These are phyloP conservation scores for Lasioglossum marginatum DNA, from an alignment of 2,888 invertebrate species.

Conservation along the genomic window DNA sequence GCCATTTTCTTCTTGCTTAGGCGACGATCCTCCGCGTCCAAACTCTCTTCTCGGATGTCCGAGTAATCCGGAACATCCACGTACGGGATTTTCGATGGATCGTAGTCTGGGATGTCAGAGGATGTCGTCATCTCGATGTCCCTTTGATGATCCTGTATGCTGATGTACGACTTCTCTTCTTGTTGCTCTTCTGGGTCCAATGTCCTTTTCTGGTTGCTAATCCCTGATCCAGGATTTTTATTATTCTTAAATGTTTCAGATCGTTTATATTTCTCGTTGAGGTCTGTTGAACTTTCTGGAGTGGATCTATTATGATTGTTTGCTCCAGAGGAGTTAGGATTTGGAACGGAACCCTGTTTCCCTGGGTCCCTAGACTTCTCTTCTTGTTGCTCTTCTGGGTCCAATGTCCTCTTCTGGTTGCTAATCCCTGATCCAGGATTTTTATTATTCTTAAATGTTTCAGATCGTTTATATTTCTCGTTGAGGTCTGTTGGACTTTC, in stretches of 20 bases:
- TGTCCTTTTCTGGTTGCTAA: neutral
- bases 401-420: neutral
- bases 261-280: no score
- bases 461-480: no score
- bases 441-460: neutral
- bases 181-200: neutral
- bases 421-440: no score
- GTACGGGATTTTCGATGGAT: slow-evolving; percentile 76
- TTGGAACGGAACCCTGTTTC: slow-evolving; percentile 51
- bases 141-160: slow-evolving; percentile 46
- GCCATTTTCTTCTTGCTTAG: slow-evolving; percentile 9
- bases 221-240: no score
- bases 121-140: slow-evolving; percentile 60
- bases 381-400: neutral
- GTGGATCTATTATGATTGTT: neutral
- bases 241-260: neutral
- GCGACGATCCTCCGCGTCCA: slow-evolving; percentile 71
- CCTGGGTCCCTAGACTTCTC: neutral
- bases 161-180: slow-evolving; percentile 18
- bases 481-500: neutral
- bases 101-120: slow-evolving; percentile 60
- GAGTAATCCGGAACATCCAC: slow-evolving; percentile 77
- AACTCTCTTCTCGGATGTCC: slow-evolving; percentile 74
- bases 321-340: slow-evolving; percentile 51
- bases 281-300: neutral